Base-by-base conservation (phyloP, 2,888 invertebrate genomes). In the Noctuana brunneofusca region DNA sequence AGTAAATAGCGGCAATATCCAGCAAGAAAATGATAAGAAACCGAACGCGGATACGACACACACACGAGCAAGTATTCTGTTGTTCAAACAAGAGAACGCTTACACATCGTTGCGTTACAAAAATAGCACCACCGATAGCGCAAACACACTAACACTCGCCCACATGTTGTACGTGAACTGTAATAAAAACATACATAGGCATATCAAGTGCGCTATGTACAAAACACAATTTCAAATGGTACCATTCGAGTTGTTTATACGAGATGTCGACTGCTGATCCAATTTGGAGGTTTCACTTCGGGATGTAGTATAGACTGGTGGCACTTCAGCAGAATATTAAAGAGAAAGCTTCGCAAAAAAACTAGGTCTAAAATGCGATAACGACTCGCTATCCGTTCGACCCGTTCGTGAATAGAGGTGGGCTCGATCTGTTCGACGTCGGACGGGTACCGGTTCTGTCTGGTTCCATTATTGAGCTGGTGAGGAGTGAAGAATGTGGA, bases 81-180 rank as follows among this genome's bases (percentile, higher is more conserved):
- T 48, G 27, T 78, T 69, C 66, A 67, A 68, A 81, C 71, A 67
- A 68, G 68, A 69, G 68, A 66, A 67, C 79, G 72, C 82, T 69
- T 82, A 82, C 78, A 80, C 80, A 69, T 54, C 41, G 57, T 62
- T 65, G 50, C 11, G 62, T 46, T 75, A 83, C 84, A 66, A 80
- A 90, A 90, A 90, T 90, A 90, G 89, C 81, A 79, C 71, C 82
- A 76, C 78, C 86, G 89, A 89, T 89, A 90, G 86, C 87, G 86
- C 88, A 84, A 87, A 86, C 88, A 87, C 87, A 89, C 87, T 85
- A 87, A 89, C 89, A 89, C 88, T 86, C 88, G 86, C 89, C 87
- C 86, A 89, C 89, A 79, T 80, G 73, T 76, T 78, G 84, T 87
- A 86, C 84, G 83, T 87, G 85, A 86, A 88, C 86, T 84, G 87